Evolutionary conservation across 1,140 invertebrate genomes (phyloP).

Genomic region (Argopecten irradians): DNA sequence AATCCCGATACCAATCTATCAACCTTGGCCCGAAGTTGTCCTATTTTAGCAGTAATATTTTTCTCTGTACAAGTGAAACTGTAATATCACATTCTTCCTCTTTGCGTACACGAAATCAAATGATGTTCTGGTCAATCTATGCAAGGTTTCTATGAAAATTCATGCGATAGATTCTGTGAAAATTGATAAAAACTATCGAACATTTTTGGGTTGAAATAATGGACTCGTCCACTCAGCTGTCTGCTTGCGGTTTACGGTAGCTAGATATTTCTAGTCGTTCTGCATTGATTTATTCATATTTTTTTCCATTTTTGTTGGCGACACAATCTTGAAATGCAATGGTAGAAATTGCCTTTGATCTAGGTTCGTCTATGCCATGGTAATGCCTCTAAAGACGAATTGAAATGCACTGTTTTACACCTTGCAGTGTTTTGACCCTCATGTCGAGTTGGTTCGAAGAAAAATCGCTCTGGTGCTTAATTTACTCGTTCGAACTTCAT

Average conservation of each 20-base stretch:
- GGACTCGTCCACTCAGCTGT: constrained; percentile 30
- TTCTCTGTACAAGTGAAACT: neutral
- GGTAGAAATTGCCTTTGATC: neutral
- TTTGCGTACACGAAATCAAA: neutral
- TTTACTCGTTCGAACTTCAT: neutral
- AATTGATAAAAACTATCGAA: neutral
- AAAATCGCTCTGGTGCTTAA: neutral
- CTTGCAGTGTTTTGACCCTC: constrained; percentile 31
- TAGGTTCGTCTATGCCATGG: neutral
- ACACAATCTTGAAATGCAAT: neutral
- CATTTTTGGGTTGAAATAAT: constrained; percentile 13
- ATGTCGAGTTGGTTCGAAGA: neutral
- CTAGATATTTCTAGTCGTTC: neutral
- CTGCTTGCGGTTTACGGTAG: constrained; percentile 18
- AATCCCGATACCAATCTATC: constrained; percentile 1
- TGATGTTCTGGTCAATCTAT: neutral
- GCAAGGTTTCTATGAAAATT: neutral
- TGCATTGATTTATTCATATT: neutral
- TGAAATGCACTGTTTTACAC: neutral
- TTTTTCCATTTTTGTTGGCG: neutral
- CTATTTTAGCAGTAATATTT: constrained; percentile 18
- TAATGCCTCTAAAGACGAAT: constrained; percentile 16
- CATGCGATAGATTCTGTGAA: neutral
- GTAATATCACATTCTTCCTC: neutral
- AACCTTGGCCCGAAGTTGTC: constrained; percentile 14